Base-by-base conservation (phyloP, 2,888 invertebrate genomes). In the Cyrtodaria siliqua region DNA sequence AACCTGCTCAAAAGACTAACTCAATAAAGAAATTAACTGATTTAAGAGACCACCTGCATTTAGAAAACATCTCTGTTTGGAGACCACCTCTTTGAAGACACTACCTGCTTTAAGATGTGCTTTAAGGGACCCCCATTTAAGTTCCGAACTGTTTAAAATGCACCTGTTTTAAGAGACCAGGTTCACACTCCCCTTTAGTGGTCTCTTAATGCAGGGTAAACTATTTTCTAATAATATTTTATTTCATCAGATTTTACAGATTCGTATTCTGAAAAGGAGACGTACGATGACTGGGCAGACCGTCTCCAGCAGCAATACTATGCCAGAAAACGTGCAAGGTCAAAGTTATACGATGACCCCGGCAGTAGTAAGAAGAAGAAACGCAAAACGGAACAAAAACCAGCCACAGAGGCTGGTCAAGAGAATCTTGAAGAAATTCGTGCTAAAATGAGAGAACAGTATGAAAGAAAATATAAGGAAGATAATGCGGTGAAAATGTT, bases 221-320 rank as follows among this genome's bases (percentile, higher is more conserved):
- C n/a, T n/a, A n/a, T n/a, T n/a, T n/a, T n/a, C n/a, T n/a, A n/a
- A n/a, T n/a, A n/a, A n/a, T 40, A 44, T 68, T 50, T 33, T 33
- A 33, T 33, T 29, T 26, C 71, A 76, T 14, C 68, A 88, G 88
- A 82, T 73, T 71, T 72, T 33, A 59, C 63, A 6, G 79, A 83
- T 38, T 83, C 68, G 12, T 49, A 75, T 49, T 33, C 52, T 38
- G 77, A 79, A 20, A 56, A 68, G 29, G 89, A 90, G 67, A 82
- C 84, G 0, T 86, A 83, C 67, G 86, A 84, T 64, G 86, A 88
- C 20, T 91, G 90, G 90, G 83, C 86, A 1, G 82, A 87, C 23
- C 82, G 86, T 60, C 81, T 91, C 33, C 59, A 74, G 12, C 44
- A 67, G 20, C 85, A 90, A 59, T 83, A 85, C 59, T 44, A 79